Base-by-base conservation (phyloP, 2,797 vertebrate species). In the Poeciliopsis infans region DNA sequence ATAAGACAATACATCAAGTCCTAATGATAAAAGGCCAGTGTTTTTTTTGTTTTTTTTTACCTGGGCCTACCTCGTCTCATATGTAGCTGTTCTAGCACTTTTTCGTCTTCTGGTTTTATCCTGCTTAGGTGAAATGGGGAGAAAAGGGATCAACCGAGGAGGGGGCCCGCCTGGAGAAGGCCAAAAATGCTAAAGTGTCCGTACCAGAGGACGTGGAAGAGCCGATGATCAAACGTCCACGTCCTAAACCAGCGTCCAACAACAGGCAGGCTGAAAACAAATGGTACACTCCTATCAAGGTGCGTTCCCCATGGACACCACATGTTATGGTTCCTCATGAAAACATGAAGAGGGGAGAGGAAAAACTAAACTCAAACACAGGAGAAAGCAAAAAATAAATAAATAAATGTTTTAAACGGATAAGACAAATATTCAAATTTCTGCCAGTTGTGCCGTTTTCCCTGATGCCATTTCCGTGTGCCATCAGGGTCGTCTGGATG, bases 121-220 rank as follows among this genome's bases (percentile, higher is more conserved):
- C 20, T 64, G 23, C 79, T 0, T 71, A 99, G 98, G 98, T 99
- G 33, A 97, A 97, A 18, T 99, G 98, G 98, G 98, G 98, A 0
- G 98, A 98, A 81, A 99, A 97, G 83, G 98, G 98, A 73, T 99
- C 98, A 0, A 99, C 98, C 0, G 98, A 99, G 79, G 98, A 99
- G 93, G 98, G 98, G 0, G 98, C 98, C 4, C 94, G 98, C 10
- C 89, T 99, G 83, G 98, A 99, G 91, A 98, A 95, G 86, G 97
- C 98, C 59, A 99, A 99, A 94, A 99, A 99, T 36, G 98, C 98
- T 49, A 93, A 96, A 70, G 94, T 99, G 64, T 97, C 92, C n/a
- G 77, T 98, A 36, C 96, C 96, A 0, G 97, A 98, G 88, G 97
- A 97, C 25, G 20, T 78, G 6, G 97, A 98, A 28, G 96, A 95